Percentiles rank a stretch among this genome's conserved stretches.
Evolutionary conservation across 35 echinoderm and acorn worm species (phyloP).

Genomic region (Amphiura filiformis): DNA sequence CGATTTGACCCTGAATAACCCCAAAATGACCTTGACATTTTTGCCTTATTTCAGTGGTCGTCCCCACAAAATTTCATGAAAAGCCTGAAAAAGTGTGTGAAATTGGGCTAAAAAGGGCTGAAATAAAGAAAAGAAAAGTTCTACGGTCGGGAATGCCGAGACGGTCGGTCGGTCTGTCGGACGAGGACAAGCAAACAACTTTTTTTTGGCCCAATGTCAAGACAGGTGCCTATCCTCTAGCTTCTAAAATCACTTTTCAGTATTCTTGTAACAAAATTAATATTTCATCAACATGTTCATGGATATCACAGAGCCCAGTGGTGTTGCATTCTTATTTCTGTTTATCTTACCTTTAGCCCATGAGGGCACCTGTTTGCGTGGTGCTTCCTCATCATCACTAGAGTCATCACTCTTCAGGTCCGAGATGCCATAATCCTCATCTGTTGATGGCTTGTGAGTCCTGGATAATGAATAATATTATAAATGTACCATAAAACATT

Average conservation of each 20-base stretch:
- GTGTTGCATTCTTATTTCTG: neutral
- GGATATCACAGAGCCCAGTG: neutral
- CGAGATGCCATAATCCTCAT: constrained; percentile 72
- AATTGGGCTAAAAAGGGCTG: neutral
- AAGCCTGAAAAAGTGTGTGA: too few relatives aligned
- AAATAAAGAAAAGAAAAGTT: neutral
- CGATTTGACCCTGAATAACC: too few relatives aligned
- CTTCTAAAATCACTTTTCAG: neutral
- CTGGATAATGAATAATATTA: constrained; percentile 18
- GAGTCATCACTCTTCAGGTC: constrained; percentile 69
- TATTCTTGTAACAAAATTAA: neutral
- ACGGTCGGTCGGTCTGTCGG: too few relatives aligned
- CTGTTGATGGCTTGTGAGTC: constrained; percentile 55
- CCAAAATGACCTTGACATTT: too few relatives aligned
- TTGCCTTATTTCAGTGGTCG: too few relatives aligned
- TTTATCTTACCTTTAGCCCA: constrained; percentile 67
- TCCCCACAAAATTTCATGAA: too few relatives aligned
- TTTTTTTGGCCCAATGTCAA: too few relatives aligned
- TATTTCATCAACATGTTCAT: neutral
- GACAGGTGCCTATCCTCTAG: too few relatives aligned
- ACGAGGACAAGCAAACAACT: too few relatives aligned
- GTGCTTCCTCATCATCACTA: constrained; percentile 73
- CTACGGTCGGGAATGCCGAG: too few relatives aligned
- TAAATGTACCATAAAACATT: too few relatives aligned
- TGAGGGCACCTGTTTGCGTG: constrained; percentile 61